Evolutionary conservation across 2,113 vertebrate species (phyloP).

Genomic region (Anguilla rostrata): DNA sequence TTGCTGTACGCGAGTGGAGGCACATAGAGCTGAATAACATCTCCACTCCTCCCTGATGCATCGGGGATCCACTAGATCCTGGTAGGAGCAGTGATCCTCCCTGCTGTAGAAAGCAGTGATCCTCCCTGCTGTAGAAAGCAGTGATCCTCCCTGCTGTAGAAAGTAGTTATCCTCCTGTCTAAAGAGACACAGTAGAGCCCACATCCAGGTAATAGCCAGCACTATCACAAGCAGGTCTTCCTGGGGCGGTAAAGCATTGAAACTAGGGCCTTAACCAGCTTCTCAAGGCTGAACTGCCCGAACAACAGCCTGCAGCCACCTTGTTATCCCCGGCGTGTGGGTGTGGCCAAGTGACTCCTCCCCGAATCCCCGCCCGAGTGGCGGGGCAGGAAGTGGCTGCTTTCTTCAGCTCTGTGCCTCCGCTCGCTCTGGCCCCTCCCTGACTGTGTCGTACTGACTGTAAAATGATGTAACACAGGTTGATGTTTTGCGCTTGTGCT

Average conservation of each 20-base stretch:
- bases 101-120: not conserved
- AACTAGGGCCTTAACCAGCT: not conserved
- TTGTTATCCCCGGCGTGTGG: not conserved
- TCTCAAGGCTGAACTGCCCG: slow-evolving; percentile 33
- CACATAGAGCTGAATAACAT: slow-evolving; percentile 23
- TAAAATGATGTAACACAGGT: slow-evolving; percentile 88
- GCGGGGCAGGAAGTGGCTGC: not conserved
- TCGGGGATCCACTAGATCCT: not conserved
- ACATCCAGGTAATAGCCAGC: too few relatives aligned
- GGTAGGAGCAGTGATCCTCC: not conserved
- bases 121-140: not conserved
- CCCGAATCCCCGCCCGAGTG: not conserved
- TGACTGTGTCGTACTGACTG: slow-evolving; percentile 77
- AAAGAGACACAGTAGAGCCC: too few relatives aligned
- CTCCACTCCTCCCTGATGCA: not conserved
- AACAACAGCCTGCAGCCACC: not conserved
- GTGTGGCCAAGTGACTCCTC: not conserved
- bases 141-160: not conserved
- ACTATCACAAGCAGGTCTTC: not conserved
- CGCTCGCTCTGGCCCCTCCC: slow-evolving; percentile 16
- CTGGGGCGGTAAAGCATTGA: not conserved
- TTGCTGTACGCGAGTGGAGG: slow-evolving; percentile 37
- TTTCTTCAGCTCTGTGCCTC: slow-evolving; percentile 29
- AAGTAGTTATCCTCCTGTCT: too few relatives aligned
- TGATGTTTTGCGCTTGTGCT: slow-evolving; percentile 81